Conservation (phyloP, 2,113 vertebrate species). For the Protobothrops flavoviridis region DNA sequence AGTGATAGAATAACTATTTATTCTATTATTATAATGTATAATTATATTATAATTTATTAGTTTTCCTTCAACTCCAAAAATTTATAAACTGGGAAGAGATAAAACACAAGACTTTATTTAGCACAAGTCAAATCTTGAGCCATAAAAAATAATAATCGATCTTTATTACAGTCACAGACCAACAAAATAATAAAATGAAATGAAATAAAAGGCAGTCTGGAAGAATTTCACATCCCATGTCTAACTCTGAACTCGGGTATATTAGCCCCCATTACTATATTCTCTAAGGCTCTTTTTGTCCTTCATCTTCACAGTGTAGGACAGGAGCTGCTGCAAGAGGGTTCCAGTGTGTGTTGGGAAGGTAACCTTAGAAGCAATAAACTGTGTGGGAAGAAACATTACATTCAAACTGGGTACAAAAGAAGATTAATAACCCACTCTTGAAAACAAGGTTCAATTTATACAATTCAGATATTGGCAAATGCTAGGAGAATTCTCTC, state of each 20-base stretch:
- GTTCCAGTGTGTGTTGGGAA: background rate
- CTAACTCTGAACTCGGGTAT: background rate
- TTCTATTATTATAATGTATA: background rate
- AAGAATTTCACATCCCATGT: background rate
- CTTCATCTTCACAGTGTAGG: background rate
- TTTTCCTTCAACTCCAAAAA: background rate
- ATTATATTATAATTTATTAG: background rate
- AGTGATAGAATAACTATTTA: background rate
- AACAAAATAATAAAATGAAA: background rate
- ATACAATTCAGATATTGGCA: too few relatives aligned
- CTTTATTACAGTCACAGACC: too few relatives aligned
- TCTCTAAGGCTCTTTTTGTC: background rate
- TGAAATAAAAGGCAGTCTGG: background rate
- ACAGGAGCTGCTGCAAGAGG: background rate
- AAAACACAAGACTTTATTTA: background rate
- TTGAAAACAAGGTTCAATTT: too few relatives aligned
- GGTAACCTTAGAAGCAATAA: too few relatives aligned
- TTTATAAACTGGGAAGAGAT: background rate
- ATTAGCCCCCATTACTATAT: background rate
- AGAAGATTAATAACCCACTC: too few relatives aligned
- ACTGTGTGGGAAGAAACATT: too few relatives aligned
- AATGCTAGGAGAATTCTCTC: too few relatives aligned
- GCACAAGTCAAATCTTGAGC: background rate
- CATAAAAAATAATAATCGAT: background rate
- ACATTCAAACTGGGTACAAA: too few relatives aligned